A percentile compares a stretch with the other conserved stretches of the same genome.
Evolutionary conservation across 2,113 vertebrate genomes (phyloP).

Genomic region (Engystomops pustulosus): DNA sequence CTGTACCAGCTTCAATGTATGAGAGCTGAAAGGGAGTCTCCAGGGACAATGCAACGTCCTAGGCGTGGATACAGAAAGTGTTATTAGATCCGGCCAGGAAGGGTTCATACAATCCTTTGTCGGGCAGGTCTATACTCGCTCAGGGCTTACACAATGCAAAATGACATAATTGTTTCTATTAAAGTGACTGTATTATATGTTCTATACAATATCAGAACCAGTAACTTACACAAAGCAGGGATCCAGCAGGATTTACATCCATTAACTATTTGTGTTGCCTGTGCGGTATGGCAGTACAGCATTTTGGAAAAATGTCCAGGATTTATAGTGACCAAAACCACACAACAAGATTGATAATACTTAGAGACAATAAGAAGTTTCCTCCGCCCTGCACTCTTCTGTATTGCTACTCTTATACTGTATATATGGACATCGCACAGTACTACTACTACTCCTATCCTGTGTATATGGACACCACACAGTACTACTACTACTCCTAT

Average conservation of each 20-base stretch:
- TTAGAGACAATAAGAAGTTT: no score
- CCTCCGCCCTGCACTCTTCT: no score
- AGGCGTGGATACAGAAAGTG: not conserved
- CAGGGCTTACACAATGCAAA: not conserved
- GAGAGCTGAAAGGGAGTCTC: not conserved
- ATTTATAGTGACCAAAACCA: no score
- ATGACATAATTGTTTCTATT: not conserved
- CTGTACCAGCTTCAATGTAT: no score
- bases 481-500: no score
- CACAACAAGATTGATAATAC: no score
- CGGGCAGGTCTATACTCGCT: constrained; percentile 25
- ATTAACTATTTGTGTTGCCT: not conserved
- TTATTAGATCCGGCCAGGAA: not conserved
- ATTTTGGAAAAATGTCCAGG: no score
- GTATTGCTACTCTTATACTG: no score
- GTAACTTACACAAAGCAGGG: not conserved
- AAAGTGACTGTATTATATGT: not conserved
- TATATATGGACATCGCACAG: no score
- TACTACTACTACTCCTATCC: no score
- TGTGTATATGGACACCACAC: no score
- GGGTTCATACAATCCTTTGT: not conserved
- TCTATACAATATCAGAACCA: not conserved
- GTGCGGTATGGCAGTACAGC: not conserved
- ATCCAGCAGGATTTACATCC: not conserved
- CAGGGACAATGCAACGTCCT: not conserved